phyloP scores from a whole-genome alignment of 2,797 vertebrate species.

The Phaenicophaeus curvirostris region DNA sequence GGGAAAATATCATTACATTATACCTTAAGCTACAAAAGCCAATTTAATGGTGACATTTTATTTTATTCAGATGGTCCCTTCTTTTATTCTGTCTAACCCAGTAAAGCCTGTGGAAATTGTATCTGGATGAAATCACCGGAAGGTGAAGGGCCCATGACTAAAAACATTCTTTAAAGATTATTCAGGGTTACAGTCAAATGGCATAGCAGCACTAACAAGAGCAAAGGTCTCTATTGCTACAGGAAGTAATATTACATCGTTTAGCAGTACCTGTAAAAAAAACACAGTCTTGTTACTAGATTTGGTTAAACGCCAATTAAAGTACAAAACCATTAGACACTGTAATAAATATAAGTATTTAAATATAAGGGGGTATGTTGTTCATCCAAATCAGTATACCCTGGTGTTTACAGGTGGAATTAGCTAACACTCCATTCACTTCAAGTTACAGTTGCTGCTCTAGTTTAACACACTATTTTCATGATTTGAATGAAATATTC shows the following conservation, averaged over 20 bases:
- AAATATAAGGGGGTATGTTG: neutral
- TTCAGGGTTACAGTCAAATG: conserved; percentile 63
- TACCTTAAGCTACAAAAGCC: conserved; percentile 81
- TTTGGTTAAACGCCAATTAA: conserved; percentile 18
- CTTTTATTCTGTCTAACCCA: conserved; percentile 76
- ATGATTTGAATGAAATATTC: neutral
- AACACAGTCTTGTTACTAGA: conserved; percentile 27
- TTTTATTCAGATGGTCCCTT: conserved; percentile 81
- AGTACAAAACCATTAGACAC: neutral
- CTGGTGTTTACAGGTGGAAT: neutral
- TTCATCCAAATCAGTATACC: neutral
- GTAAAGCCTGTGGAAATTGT: conserved; percentile 77
- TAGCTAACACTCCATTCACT: neutral
- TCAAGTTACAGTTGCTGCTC: neutral
- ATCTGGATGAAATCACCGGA: conserved; percentile 81
- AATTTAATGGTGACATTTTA: conserved; percentile 83
- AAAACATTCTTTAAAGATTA: conserved; percentile 80
- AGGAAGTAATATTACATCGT: conserved; percentile 65
- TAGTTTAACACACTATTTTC: neutral
- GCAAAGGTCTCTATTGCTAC: conserved; percentile 62
- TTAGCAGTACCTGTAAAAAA: conserved; percentile 9
- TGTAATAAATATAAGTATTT: neutral
- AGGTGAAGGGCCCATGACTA: conserved; percentile 79
- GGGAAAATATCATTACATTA: conserved; percentile 78
- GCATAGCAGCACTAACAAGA: conserved; percentile 69